A percentile compares a stretch with the other conserved stretches of the same genome.
Conservation (phyloP, 2,113 vertebrate genomes). For the Myiozetetes cayanensis region DNA sequence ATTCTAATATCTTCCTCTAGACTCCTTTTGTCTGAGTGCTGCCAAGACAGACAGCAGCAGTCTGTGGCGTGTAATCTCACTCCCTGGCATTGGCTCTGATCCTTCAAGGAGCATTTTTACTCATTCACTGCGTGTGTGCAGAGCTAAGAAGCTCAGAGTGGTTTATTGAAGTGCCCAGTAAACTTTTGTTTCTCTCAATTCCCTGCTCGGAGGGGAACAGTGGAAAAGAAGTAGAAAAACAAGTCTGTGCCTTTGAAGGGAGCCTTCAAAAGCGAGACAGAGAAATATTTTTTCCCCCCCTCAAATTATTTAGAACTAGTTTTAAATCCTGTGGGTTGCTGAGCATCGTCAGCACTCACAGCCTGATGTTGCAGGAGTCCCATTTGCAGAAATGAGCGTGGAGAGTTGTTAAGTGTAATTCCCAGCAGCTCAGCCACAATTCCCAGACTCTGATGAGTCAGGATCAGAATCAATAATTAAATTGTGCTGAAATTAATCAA, state of each 20-base stretch:
- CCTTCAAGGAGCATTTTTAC: background rate
- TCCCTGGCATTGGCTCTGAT: background rate
- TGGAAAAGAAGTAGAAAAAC: background rate
- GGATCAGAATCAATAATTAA: background rate
- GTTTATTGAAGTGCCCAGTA: background rate
- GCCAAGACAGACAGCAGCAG: background rate
- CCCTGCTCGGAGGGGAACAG: background rate
- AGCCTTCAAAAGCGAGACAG: background rate
- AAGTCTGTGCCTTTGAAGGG: background rate
- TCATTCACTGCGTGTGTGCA: background rate
- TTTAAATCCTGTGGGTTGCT: background rate
- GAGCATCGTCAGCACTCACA: background rate
- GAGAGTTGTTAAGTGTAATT: background rate
- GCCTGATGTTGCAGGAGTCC: background rate
- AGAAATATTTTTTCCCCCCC: background rate
- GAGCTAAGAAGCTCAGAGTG: background rate
- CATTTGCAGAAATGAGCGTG: background rate
- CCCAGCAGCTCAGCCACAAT: background rate
- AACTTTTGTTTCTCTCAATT: background rate
- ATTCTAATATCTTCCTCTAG: background rate
- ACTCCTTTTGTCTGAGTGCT: background rate
- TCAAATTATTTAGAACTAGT: background rate
- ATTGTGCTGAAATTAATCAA: background rate
- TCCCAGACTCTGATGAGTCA: background rate
- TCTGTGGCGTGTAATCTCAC: background rate